Evolutionary conservation across 2,888 invertebrate genomes (phyloP).

Genomic region (Sinelater perroti): DNA sequence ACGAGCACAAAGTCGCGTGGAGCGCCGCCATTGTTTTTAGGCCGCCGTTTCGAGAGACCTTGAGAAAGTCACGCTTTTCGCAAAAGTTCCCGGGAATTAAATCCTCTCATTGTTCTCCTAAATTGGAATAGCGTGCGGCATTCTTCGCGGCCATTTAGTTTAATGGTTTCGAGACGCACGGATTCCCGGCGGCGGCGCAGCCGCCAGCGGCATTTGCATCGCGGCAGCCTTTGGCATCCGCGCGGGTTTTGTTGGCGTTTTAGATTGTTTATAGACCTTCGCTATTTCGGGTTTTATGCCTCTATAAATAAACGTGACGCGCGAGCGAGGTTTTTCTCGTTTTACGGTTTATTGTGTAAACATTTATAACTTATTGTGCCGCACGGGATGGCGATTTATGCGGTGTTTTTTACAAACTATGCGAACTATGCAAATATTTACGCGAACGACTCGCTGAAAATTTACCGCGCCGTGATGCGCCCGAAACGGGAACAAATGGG

Average conservation of each 20-base stretch:
- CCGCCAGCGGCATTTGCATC: neutral
- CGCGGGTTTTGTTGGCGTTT: slow-evolving; percentile 3
- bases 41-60: slow-evolving; percentile 11
- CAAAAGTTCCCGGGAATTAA: neutral
- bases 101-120: slow-evolving; percentile 14
- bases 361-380: slow-evolving; percentile 8
- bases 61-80: slow-evolving; percentile 17
- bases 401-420: neutral
- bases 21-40: neutral
- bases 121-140: slow-evolving; percentile 14
- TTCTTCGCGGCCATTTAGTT: slow-evolving; percentile 4
- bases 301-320: slow-evolving; percentile 25
- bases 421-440: neutral
- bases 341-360: slow-evolving; percentile 14
- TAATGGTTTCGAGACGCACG: slow-evolving; percentile 1
- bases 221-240: slow-evolving; percentile 7
- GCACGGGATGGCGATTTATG: neutral
- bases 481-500: no score
- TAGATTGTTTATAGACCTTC: slow-evolving; percentile 6
- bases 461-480: no score
- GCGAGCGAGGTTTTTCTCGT: neutral
- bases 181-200: neutral
- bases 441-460: no score
- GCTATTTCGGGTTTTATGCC: slow-evolving; percentile 14
- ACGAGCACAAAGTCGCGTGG: neutral